Evolutionary conservation across 2,888 invertebrate genomes (phyloP), one percentile per base, ranked within the genome.

Genomic region (Rhogogaster chlorosoma): DNA sequence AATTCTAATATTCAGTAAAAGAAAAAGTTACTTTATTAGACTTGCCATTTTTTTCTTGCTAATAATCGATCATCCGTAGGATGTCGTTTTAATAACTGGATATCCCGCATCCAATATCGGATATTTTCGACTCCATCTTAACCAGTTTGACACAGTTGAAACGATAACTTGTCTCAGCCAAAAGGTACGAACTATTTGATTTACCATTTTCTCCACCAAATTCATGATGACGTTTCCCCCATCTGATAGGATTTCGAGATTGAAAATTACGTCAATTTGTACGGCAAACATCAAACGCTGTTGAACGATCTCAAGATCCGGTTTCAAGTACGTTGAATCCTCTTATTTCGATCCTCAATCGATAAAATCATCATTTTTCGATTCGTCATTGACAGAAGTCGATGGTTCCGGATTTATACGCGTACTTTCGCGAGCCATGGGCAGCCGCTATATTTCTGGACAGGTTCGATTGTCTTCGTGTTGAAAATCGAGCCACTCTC

Each of bases 271-370:
- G 93, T 95, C 0, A 94, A 95, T 86, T 91, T 97, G 53, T 97
- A 96, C 92, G 97, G 97, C 0, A 95, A 96, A 87, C 97, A 97
- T 91, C 97, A 97, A 89, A 94, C 95, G 32, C 93, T 96, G 89
- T 94, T 97, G 86, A 96, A 97, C 92, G 96, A 96, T 89, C 89
- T 97, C 57, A 93, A 95, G 78, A 91, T 93, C 26, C 94, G 96
- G 84, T 96, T 95, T 91, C 93, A 95, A 93, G 95, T 94, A 89
- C 90, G 91, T 75, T 26, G 26, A 9, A 15, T 32, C 15, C 3
- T 73, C 22, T 84, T 6, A 45, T 49, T 49, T 83, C 10, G 26
- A 61, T 32, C 18, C 2, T 4, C 67, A 18, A 67, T 29, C 26
- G 29, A 32, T 45, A 38, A 6, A 5, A 32, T 32, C 0, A 22